Evolutionary conservation across 2,113 vertebrate genomes (phyloP).

Genomic region (Neogobius melanostomus): DNA sequence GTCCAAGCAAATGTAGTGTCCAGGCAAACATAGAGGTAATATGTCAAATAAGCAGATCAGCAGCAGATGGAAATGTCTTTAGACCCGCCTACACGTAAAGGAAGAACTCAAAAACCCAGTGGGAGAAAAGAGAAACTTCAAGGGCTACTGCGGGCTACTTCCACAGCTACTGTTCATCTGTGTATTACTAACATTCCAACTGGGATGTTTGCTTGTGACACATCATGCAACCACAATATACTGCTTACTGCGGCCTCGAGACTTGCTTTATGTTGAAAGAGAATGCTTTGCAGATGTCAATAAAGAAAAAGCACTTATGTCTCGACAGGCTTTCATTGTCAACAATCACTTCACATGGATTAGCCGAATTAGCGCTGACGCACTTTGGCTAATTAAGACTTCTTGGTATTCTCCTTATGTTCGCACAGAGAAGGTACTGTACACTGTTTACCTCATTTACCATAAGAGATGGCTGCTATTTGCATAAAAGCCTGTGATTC

Average conservation of each 20-base stretch:
- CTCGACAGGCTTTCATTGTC: background rate
- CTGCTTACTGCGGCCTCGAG: background rate
- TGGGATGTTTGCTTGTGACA: no score
- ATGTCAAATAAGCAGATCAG: no score
- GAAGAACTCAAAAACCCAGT: no score
- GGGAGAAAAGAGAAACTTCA: no score
- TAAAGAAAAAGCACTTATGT: background rate
- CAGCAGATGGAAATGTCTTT: no score
- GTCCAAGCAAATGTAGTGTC: no score
- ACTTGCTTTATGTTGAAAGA: slow-evolving; percentile 15
- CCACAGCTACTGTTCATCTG: no score
- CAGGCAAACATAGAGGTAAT: no score
- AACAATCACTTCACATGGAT: slow-evolving; percentile 3
- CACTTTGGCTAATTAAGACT: background rate
- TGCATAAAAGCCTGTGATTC: slow-evolving; percentile 10
- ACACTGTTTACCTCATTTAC: slow-evolving; percentile 9
- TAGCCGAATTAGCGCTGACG: background rate
- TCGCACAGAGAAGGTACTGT: background rate
- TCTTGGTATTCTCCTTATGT: slow-evolving; percentile 1
- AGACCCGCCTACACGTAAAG: no score
- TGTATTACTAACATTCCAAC: no score
- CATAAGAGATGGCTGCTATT: background rate
- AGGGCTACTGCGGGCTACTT: no score
- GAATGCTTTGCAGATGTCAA: slow-evolving; percentile 8
- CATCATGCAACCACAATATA: background rate